phyloP scores from a whole-genome alignment of 2,113 vertebrate species.

The Cynopterus brachyotis region DNA sequence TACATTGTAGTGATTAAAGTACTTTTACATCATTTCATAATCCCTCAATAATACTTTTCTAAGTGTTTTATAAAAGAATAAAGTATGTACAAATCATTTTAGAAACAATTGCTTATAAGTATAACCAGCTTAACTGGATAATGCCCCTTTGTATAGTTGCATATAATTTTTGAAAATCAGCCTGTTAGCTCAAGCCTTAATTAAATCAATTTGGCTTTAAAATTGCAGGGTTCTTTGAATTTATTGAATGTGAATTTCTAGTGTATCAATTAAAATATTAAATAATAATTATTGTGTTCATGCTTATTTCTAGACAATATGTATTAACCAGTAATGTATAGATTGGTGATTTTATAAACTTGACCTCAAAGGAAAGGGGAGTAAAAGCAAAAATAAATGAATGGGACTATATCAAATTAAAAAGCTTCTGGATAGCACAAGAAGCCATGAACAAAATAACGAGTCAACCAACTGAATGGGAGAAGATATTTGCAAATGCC shows the following conservation, averaged over 20 bases:
- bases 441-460: no score
- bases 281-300: neutral
- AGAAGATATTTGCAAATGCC: no score
- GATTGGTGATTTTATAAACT: neutral
- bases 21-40: neutral
- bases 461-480: no score
- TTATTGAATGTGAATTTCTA: neutral
- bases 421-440: no score
- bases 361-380: no score
- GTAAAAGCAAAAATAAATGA: no score
- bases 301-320: neutral
- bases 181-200: neutral
- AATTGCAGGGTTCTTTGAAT: accelerated
- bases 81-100: neutral
- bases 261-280: neutral
- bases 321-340: neutral
- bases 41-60: neutral
- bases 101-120: neutral
- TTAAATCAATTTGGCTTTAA: neutral
- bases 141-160: neutral
- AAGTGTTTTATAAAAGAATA: neutral
- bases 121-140: neutral
- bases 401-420: no score
- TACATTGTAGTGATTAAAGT: neutral
- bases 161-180: neutral